phyloP scores from a whole-genome alignment of 2,113 vertebrate species.

The Scatophagus argus region DNA sequence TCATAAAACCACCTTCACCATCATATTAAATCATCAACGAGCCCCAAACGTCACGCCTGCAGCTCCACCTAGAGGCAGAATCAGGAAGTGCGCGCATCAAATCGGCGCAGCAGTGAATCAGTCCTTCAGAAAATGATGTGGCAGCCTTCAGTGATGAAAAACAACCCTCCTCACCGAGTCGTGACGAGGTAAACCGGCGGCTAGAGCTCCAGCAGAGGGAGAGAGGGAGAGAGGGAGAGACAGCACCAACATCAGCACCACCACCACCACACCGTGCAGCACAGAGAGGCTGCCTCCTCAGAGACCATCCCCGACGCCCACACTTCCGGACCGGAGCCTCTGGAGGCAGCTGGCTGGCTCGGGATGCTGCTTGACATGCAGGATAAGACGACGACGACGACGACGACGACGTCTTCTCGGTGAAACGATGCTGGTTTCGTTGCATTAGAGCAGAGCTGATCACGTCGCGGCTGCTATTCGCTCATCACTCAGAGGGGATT shows the following conservation, averaged over 20 bases:
- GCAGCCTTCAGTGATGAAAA: slow-evolving; percentile 53
- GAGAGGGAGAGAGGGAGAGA: slow-evolving; percentile 11
- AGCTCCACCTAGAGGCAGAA: slow-evolving; percentile 43
- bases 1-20: neutral
- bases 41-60: neutral
- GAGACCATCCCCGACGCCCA: slow-evolving; percentile 50
- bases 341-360: slow-evolving; percentile 64
- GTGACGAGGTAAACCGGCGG: slow-evolving; percentile 53
- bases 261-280: neutral
- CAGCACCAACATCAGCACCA: slow-evolving; percentile 14
- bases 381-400: slow-evolving; percentile 47
- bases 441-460: slow-evolving; percentile 19
- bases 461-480: slow-evolving; percentile 9
- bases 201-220: neutral
- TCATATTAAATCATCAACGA: neutral
- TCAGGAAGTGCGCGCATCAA: neutral
- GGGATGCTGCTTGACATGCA: slow-evolving; percentile 58
- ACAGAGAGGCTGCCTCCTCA: neutral
- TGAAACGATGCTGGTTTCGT: slow-evolving; percentile 37
- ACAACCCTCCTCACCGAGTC: slow-evolving; percentile 50
- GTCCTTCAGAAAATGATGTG: slow-evolving; percentile 48
- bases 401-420: slow-evolving; percentile 40
- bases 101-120: slow-evolving; percentile 19
- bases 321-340: slow-evolving; percentile 68
- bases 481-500: slow-evolving; percentile 25